These are phyloP conservation scores for Mormyrops boulengeri DNA, from an alignment of 2,797 vertebrate species.

Conservation along the genomic window DNA sequence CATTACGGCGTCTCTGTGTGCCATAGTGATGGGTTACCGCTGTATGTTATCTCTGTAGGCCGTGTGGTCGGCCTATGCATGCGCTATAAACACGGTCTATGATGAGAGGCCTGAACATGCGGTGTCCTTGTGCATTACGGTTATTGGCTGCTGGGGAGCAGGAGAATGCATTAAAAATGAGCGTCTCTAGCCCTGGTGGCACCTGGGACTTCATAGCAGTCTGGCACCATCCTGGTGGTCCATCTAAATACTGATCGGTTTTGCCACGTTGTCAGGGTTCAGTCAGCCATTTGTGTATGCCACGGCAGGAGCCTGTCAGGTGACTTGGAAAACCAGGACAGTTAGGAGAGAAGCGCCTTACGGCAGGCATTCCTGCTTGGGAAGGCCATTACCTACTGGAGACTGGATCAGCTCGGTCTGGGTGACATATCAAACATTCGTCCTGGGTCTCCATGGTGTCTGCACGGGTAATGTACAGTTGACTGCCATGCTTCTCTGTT, in stretches of 20 bases:
- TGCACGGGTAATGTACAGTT: neutral
- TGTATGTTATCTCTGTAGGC: neutral
- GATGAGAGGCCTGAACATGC: neutral
- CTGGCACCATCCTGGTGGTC: neutral
- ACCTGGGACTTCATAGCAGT: neutral
- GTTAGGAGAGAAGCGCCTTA: neutral
- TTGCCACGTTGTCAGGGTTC: neutral
- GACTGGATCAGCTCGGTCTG: neutral
- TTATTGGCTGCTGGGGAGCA: neutral
- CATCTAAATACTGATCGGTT: neutral
- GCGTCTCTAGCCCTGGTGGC: neutral
- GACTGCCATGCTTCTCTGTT: neutral
- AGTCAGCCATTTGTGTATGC: neutral
- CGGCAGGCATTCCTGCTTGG: neutral
- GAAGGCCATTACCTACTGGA: neutral
- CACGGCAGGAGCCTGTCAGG: neutral
- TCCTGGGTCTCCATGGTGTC: neutral
- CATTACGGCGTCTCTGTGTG: neutral
- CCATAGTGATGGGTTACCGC: neutral
- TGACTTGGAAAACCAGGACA: neutral
- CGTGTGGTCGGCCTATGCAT: neutral
- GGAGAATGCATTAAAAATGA: neutral
- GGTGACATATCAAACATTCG: neutral
- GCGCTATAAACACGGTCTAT: neutral
- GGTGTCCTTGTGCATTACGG: neutral